These are phyloP conservation scores for Pyrgus malvae DNA, from an alignment of 2,888 invertebrate genomes.

Conservation along the genomic window DNA sequence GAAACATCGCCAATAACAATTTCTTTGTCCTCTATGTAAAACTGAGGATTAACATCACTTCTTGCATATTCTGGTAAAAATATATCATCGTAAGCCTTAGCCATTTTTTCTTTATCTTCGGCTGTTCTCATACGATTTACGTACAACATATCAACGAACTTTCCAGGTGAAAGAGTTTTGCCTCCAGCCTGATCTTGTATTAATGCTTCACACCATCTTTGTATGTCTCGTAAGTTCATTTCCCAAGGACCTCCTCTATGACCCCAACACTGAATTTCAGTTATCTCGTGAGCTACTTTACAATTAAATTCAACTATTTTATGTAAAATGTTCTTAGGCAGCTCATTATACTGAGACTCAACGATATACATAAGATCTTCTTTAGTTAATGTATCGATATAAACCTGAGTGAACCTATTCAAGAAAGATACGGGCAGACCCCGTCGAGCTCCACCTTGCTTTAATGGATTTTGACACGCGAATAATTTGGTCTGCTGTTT, in stretches of 20 bases:
- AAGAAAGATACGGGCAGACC: constrained; percentile 98
- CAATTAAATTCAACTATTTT: constrained; percentile 91
- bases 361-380: constrained; percentile 87
- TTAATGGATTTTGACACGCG: constrained; percentile 98
- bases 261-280: constrained; percentile 86
- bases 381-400: constrained; percentile 83
- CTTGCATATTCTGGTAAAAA: constrained; percentile 75
- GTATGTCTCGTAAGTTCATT: constrained; percentile 97
- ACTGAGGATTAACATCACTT: constrained; percentile 78
- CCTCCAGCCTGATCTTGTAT: constrained; percentile 59
- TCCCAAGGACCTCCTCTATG: constrained; percentile 96
- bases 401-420: constrained; percentile 97
- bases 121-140: constrained; percentile 91
- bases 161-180: constrained; percentile 72
- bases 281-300: constrained; percentile 84
- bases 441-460: constrained; percentile 97
- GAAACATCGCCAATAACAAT: constrained; percentile 85
- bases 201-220: constrained; percentile 94
- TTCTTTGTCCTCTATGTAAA: constrained; percentile 81
- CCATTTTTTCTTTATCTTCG: constrained; percentile 88
- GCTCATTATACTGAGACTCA: constrained; percentile 82
- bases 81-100: constrained; percentile 67
- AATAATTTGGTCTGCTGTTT: constrained; percentile 92
- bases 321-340: constrained; percentile 83
- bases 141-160: constrained; percentile 90